A percentile compares a stretch with the other conserved stretches of the same genome.
phyloP scores from a whole-genome alignment of 2,888 invertebrate genomes.

The Nymphalis polychloros region DNA sequence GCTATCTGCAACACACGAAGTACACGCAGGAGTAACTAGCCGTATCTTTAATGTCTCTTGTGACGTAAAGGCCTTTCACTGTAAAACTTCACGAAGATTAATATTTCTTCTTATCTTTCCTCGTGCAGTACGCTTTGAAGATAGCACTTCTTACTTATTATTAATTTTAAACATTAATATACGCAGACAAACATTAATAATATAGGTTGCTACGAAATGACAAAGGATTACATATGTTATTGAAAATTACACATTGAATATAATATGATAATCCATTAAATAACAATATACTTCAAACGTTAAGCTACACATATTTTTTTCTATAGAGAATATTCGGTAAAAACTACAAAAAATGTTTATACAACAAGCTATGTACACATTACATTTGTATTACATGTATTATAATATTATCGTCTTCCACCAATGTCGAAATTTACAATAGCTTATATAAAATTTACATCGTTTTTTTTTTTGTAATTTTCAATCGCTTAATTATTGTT shows the following conservation, averaged over 20 bases:
- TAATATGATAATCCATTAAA: background rate
- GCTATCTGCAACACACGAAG: conserved; percentile 1
- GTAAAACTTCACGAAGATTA: background rate
- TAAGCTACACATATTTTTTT: background rate
- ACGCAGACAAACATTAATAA: background rate
- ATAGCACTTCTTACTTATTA: conserved; percentile 16
- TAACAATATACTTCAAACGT: background rate
- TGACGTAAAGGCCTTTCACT: background rate
- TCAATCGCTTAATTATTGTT: background rate
- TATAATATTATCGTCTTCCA: too few relatives aligned
- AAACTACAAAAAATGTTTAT: conserved; percentile 17
- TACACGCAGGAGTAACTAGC: background rate
- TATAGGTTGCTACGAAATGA: background rate
- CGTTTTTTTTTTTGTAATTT: background rate
- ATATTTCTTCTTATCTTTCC: background rate
- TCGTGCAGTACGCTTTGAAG: background rate
- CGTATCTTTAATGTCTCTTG: background rate
- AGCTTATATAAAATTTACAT: conserved; percentile 1
- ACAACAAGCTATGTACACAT: conserved; percentile 13
- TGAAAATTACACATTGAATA: background rate
- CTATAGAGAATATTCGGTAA: conserved; percentile 1
- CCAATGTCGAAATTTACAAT: background rate
- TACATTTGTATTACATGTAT: too few relatives aligned
- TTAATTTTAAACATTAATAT: background rate
- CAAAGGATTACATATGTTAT: background rate